Conservation (phyloP, 2,888 invertebrate genomes). For the Standfussiana lucernea region DNA sequence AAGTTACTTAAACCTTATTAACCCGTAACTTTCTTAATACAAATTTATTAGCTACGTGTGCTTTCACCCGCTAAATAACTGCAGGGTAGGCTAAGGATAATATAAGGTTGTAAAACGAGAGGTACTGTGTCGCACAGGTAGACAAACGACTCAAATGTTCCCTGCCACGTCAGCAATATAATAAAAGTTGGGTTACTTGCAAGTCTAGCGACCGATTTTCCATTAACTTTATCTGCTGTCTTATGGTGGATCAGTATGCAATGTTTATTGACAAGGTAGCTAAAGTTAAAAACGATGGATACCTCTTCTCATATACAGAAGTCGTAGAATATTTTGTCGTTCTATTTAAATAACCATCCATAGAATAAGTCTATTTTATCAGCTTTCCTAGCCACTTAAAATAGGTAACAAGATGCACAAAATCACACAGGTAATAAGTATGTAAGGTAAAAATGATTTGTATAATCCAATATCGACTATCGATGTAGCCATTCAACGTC, state of each 20-base stretch:
- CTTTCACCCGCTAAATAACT: slow-evolving; percentile 51
- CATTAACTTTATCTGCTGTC: slow-evolving; percentile 23
- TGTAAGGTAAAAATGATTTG: slow-evolving; percentile 42
- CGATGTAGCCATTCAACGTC: slow-evolving; percentile 44
- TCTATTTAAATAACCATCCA: neutral
- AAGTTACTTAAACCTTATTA: slow-evolving; percentile 45
- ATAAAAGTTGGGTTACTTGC: slow-evolving; percentile 29
- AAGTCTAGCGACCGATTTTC: slow-evolving; percentile 40
- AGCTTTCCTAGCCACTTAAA: neutral
- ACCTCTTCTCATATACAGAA: neutral
- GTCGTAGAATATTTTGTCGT: too few species aligned
- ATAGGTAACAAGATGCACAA: neutral
- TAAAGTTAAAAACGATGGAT: neutral
- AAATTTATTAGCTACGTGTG: slow-evolving; percentile 56
- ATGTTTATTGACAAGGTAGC: slow-evolving; percentile 18
- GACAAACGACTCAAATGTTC: slow-evolving; percentile 52
- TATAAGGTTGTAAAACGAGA: slow-evolving; percentile 51
- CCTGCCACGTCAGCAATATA: slow-evolving; percentile 33
- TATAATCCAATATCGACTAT: slow-evolving; percentile 55
- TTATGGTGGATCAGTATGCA: neutral
- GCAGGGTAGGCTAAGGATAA: slow-evolving; percentile 52
- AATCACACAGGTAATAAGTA: neutral
- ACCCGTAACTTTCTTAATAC: slow-evolving; percentile 54
- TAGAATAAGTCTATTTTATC: neutral
- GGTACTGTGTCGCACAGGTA: slow-evolving; percentile 39